A percentile compares a stretch with the other conserved stretches of the same genome.
These are phyloP conservation scores for Ispidina picta DNA, from an alignment of 2,797 vertebrate genomes.

Conservation along the genomic window DNA sequence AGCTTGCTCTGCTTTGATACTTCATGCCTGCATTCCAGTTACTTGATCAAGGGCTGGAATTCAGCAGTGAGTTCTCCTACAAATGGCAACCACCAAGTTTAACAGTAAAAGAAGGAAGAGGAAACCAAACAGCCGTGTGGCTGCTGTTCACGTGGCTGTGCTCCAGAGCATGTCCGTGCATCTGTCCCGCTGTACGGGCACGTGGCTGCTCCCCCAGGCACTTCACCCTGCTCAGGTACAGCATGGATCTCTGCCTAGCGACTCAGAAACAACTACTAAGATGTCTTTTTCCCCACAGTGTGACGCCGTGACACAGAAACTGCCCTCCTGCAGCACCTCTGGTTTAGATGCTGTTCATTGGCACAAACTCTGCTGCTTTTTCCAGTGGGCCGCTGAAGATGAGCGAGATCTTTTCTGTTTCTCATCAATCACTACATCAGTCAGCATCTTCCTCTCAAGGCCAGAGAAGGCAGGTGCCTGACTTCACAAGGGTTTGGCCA, in stretches of 20 bases:
- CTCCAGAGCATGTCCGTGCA: neutral
- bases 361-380: neutral
- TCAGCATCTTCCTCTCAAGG: neutral
- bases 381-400: neutral
- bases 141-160: neutral
- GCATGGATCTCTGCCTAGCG: neutral
- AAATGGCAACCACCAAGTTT: slow-evolving; percentile 30
- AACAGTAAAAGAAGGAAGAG: neutral
- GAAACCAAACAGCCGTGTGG: neutral
- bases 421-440: neutral
- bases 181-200: rapidly evolving
- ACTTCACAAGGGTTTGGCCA: neutral
- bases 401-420: neutral
- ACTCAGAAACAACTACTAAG: neutral
- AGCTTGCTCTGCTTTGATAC: slow-evolving; percentile 72
- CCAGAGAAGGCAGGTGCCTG: neutral
- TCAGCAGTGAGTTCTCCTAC: slow-evolving; percentile 60
- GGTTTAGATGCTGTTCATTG: neutral
- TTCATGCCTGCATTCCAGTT: slow-evolving; percentile 62
- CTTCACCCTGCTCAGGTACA: neutral
- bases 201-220: neutral
- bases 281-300: neutral
- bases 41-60: slow-evolving; percentile 74
- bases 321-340: neutral
- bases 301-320: too few relatives aligned